Conservation (phyloP, 2,797 vertebrate species). For the Cryptoprocta ferox region DNA sequence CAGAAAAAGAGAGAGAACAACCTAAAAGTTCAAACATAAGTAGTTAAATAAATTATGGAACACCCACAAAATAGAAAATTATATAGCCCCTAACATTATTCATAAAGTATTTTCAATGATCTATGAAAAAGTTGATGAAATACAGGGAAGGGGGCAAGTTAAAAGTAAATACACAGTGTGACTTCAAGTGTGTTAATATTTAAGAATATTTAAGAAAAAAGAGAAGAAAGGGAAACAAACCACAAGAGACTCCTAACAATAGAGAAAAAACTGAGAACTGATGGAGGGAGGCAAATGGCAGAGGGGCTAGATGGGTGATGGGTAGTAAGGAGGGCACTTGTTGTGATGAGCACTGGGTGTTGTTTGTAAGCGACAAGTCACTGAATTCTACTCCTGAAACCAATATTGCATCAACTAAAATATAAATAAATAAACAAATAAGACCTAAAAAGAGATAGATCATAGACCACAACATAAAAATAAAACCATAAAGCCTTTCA, state of each 20-base stretch:
- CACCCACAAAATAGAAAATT: not conserved
- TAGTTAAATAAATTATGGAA: not conserved
- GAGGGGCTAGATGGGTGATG: too few species aligned
- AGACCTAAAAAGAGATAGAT: not conserved
- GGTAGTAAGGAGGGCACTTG: too few species aligned
- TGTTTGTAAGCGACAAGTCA: too few species aligned
- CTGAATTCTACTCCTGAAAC: too few species aligned
- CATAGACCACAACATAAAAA: not conserved
- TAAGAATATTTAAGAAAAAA: not conserved
- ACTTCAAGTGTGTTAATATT: not conserved
- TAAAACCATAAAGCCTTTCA: not conserved
- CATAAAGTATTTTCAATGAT: not conserved
- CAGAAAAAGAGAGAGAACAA: not conserved
- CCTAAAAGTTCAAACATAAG: not conserved
- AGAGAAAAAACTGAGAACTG: too few species aligned
- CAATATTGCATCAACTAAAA: too few species aligned
- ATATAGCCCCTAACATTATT: not conserved
- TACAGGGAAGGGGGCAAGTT: not conserved
- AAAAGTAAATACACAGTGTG: not conserved
- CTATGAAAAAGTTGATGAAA: not conserved
- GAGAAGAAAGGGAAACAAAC: too few species aligned
- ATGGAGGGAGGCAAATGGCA: too few species aligned
- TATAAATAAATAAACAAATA: too few species aligned
- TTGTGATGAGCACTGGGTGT: too few species aligned
- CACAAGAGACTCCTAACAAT: too few species aligned